These are phyloP conservation scores for Microdon myrmicae DNA, from an alignment of 2,888 invertebrate genomes.

Conservation along the genomic window DNA sequence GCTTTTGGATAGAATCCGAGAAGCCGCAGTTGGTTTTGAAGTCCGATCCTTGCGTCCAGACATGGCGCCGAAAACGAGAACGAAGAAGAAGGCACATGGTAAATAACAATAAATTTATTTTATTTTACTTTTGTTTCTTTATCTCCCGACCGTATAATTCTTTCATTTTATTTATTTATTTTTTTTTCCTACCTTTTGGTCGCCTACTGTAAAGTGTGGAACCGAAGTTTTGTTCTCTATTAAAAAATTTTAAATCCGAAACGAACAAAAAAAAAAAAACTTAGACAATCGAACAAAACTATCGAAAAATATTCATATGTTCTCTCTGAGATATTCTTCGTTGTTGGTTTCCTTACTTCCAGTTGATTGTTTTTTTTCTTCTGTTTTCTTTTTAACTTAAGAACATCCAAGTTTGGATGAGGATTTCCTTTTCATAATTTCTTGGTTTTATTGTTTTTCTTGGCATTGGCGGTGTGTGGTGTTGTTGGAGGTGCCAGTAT, in stretches of 20 bases:
- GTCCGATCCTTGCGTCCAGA: constrained; percentile 58
- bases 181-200: constrained; percentile 40
- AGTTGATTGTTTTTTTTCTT: too few relatives aligned
- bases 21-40: constrained; percentile 14
- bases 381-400: constrained; percentile 9
- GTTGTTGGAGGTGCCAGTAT: too few relatives aligned
- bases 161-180: constrained; percentile 38
- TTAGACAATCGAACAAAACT: too few relatives aligned
- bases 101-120: constrained; percentile 64
- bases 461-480: too few relatives aligned
- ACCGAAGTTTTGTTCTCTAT: constrained; percentile 55
- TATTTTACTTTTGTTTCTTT: constrained; percentile 41
- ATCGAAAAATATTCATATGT: constrained; percentile 48
- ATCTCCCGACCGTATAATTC: constrained; percentile 4
- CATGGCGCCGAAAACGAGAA: constrained; percentile 68
- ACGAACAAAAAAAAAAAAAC: too few relatives aligned
- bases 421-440: constrained; percentile 48
- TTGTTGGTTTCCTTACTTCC: too few relatives aligned
- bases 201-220: constrained; percentile 52
- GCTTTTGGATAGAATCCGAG: constrained; percentile 7
- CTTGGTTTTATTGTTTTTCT: constrained; percentile 9
- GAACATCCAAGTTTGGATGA: constrained; percentile 24
- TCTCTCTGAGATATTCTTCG: constrained; percentile 34
- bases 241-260: too few relatives aligned
- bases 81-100: constrained; percentile 68